Conservation (phyloP, 2,113 vertebrate species). For the Labrus mixtus region DNA sequence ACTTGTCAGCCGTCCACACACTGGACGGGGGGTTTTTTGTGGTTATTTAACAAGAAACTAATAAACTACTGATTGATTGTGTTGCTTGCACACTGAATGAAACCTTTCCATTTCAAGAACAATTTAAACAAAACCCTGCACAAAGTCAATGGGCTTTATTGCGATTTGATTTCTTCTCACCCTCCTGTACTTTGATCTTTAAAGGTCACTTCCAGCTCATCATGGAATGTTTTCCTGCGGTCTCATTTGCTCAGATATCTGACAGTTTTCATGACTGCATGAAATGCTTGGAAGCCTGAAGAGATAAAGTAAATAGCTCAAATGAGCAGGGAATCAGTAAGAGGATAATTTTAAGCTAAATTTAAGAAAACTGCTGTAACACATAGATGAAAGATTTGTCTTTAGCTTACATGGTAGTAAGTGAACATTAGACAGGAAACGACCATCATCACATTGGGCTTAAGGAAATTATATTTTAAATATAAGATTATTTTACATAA, state of each 20-base stretch:
- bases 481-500: no score
- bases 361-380: no score
- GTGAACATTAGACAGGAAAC: no score
- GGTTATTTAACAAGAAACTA: constrained; percentile 12
- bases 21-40: constrained; percentile 9
- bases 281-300: not conserved
- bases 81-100: constrained; percentile 27
- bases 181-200: constrained; percentile 45
- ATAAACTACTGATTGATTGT: constrained; percentile 18
- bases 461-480: no score
- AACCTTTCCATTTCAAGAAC: constrained; percentile 10
- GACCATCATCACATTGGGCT: no score
- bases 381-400: no score
- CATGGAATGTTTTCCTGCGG: constrained; percentile 14
- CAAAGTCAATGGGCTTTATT: constrained; percentile 28
- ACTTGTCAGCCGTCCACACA: constrained; percentile 22
- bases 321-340: no score
- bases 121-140: constrained; percentile 47
- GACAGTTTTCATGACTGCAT: not conserved
- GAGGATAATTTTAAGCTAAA: no score
- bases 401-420: no score
- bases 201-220: constrained; percentile 43
- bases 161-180: constrained; percentile 33
- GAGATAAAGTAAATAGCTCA: not conserved
- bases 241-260: not conserved